phyloP scores from a whole-genome alignment of 2,797 vertebrate species.

The Sternarchorhynchus goeldii region DNA sequence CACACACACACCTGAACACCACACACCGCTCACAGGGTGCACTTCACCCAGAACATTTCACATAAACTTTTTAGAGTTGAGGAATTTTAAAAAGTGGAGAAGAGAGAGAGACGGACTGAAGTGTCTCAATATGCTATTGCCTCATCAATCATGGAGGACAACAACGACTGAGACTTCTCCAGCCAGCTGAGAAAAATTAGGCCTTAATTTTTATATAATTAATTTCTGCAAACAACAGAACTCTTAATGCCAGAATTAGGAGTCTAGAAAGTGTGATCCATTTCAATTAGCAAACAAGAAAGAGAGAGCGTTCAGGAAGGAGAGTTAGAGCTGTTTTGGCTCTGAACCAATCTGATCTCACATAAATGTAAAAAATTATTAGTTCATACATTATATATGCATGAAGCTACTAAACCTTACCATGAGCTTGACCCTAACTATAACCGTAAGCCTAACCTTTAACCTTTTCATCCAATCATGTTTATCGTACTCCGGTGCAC shows the following conservation, averaged over 20 bases:
- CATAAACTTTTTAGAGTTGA: conserved; percentile 21
- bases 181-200: conserved; percentile 56
- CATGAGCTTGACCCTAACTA: no score
- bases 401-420: no score
- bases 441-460: no score
- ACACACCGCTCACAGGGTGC: not conserved
- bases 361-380: no score
- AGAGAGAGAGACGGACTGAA: conserved; percentile 17
- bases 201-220: conserved; percentile 59
- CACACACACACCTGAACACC: conserved; percentile 2
- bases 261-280: conserved; percentile 63
- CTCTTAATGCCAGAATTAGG: conserved; percentile 23
- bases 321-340: not conserved
- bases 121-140: conserved; percentile 42
- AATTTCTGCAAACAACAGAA: conserved; percentile 58
- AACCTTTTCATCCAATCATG: no score
- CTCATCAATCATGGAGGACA: conserved; percentile 56
- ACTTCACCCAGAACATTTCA: conserved; percentile 1
- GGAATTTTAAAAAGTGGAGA: not conserved
- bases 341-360: no score
- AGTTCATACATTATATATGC: no score
- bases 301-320: not conserved
- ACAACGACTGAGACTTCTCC: conserved; percentile 50
- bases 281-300: conserved; percentile 56
- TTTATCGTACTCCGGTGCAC: no score